Percentiles rank a stretch among this genome's conserved stretches.
phyloP scores from a whole-genome alignment of 2,113 vertebrate genomes.

The Myxocyprinus asiaticus region DNA sequence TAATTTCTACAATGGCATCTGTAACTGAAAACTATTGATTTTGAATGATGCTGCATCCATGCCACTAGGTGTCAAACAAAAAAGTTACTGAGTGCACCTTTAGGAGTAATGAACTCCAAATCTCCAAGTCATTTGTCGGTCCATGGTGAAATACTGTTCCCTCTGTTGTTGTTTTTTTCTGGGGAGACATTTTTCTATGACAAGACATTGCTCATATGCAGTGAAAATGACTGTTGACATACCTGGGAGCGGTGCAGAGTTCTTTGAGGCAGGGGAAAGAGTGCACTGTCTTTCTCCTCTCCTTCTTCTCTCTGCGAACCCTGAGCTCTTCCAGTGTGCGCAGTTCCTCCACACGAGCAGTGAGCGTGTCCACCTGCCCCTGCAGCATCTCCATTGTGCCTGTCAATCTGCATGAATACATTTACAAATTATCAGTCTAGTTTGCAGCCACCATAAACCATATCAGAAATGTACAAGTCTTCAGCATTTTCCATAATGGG shows the following conservation, averaged over 20 bases:
- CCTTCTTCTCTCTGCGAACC: slow-evolving; percentile 85
- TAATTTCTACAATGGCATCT: too few species aligned
- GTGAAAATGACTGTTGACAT: not conserved
- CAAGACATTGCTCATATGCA: too few species aligned
- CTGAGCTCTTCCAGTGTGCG: slow-evolving; percentile 87
- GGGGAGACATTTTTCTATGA: too few species aligned
- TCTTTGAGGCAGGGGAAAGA: slow-evolving; percentile 96
- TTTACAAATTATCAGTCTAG: not conserved
- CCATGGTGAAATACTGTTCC: not conserved
- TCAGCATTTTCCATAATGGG: too few species aligned
- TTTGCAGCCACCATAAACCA: not conserved
- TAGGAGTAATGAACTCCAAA: too few species aligned
- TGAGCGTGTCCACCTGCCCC: slow-evolving; percentile 90
- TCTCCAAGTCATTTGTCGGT: too few species aligned
- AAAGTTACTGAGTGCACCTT: too few species aligned
- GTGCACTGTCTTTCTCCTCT: slow-evolving; percentile 89
- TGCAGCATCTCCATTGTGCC: slow-evolving; percentile 90
- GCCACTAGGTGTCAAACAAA: too few species aligned
- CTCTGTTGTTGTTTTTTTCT: not conserved
- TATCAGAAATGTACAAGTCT: not conserved
- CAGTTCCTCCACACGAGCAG: slow-evolving; percentile 88
- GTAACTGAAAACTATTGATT: too few species aligned
- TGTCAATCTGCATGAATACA: slow-evolving; percentile 76
- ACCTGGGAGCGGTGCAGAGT: slow-evolving; percentile 88
- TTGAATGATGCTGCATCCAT: too few species aligned